A percentile compares a stretch with the other conserved stretches of the same genome.
phyloP scores from a whole-genome alignment of 2,797 vertebrate genomes.

The Gobionotothen gibberifrons region DNA sequence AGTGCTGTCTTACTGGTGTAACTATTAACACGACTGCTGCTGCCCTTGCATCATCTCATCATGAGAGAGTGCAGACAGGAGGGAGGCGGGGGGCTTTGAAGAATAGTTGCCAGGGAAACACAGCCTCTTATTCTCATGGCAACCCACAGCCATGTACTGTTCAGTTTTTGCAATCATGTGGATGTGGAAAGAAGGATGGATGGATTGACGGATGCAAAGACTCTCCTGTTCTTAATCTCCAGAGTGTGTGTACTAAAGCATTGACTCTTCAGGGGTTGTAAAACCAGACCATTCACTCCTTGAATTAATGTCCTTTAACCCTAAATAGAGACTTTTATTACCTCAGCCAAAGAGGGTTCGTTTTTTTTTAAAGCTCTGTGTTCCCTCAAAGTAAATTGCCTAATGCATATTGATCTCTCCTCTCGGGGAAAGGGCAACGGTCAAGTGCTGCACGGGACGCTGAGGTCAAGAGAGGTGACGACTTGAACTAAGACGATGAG shows the following conservation, averaged over 20 bases:
- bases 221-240: constrained; percentile 40
- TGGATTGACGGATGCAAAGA: constrained; percentile 12
- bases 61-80: constrained; percentile 56
- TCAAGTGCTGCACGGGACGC: constrained; percentile 21
- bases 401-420: constrained; percentile 38
- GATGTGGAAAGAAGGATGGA: background rate
- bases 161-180: constrained; percentile 51
- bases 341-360: no score
- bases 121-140: constrained; percentile 68
- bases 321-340: constrained; percentile 2
- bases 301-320: constrained; percentile 1
- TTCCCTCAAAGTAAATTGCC: constrained; percentile 30
- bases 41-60: constrained; percentile 76
- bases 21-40: constrained; percentile 70
- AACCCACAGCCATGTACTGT: constrained; percentile 41
- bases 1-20: constrained; percentile 57
- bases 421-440: constrained; percentile 43
- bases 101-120: constrained; percentile 79
- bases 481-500: constrained; percentile 8
- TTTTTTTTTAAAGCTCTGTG: constrained; percentile 2
- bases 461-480: constrained; percentile 28
- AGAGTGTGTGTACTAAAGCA: constrained; percentile 33
- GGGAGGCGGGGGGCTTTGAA: constrained; percentile 61
- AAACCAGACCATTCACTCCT: background rate
- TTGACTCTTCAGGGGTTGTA: constrained; percentile 28